phyloP scores from a whole-genome alignment of 2,113 vertebrate species.

The Ctenodactylus gundi region DNA sequence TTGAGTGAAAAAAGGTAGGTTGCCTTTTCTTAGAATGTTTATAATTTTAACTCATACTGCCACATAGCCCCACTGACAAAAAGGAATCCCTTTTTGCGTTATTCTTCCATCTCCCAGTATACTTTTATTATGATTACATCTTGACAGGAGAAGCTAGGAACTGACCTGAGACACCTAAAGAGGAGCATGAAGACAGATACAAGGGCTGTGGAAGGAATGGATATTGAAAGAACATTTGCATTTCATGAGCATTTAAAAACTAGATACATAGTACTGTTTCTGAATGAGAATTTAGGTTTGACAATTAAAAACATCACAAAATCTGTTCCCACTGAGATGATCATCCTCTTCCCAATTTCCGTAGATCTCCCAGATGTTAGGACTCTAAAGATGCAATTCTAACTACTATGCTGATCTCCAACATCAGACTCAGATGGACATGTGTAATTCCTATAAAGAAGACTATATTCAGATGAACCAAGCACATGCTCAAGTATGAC shows the following conservation, averaged over 20 bases:
- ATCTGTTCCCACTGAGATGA: not conserved
- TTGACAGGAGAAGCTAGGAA: not conserved
- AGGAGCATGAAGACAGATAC: not conserved
- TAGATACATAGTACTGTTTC: constrained; percentile 20
- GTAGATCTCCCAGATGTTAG: not conserved
- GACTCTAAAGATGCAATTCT: not conserved
- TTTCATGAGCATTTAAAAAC: not conserved
- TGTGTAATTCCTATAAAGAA: constrained; percentile 34
- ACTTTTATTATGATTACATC: not conserved
- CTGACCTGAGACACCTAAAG: not conserved
- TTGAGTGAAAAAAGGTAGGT: not conserved
- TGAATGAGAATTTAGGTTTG: not conserved
- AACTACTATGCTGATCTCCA: not conserved
- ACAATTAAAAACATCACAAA: constrained; percentile 30
- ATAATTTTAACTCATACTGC: not conserved
- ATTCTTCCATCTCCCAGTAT: not conserved
- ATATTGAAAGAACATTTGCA: not conserved
- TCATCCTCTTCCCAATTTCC: too few relatives aligned
- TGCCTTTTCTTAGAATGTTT: not conserved
- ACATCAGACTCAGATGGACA: not conserved
- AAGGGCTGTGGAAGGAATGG: not conserved
- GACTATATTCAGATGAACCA: constrained; percentile 41
- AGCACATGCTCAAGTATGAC: not conserved
- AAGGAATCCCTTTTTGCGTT: not conserved
- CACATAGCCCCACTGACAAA: not conserved